Conservation (phyloP, 2,888 invertebrate genomes). For the Leptogaster cylindrica region DNA sequence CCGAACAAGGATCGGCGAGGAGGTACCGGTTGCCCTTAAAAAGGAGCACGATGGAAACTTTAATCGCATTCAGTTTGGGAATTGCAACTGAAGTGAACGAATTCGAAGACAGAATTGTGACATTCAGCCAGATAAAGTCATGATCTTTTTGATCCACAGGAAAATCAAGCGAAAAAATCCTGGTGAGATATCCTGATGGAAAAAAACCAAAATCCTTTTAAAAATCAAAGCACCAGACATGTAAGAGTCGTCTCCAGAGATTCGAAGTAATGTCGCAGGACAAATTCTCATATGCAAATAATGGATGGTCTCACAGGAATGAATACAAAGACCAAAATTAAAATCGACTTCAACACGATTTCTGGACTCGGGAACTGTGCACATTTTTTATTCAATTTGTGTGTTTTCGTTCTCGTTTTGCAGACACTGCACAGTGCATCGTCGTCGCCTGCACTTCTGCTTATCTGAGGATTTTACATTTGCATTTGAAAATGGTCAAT, state of each 20-base stretch:
- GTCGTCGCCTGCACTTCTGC: too few relatives aligned
- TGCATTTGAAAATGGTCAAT: too few relatives aligned
- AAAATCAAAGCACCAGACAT: not conserved
- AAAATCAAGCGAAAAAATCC: constrained; percentile 19
- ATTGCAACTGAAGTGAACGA: constrained; percentile 19
- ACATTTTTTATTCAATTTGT: not conserved
- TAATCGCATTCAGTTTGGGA: constrained; percentile 24
- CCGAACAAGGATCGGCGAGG: not conserved
- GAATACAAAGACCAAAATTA: constrained; percentile 30
- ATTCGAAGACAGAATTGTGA: not conserved
- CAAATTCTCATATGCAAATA: constrained; percentile 21
- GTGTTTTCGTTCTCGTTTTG: too few relatives aligned
- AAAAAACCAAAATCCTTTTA: constrained; percentile 1
- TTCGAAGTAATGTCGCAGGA: not conserved
- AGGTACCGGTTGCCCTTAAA: not conserved
- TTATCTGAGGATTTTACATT: too few relatives aligned
- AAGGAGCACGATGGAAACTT: constrained; percentile 13
- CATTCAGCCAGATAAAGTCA: constrained; percentile 1
- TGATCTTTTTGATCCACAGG: not conserved
- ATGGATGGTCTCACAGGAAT: constrained; percentile 15
- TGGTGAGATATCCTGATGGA: not conserved
- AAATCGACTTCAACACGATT: constrained; percentile 24
- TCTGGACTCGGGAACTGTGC: not conserved
- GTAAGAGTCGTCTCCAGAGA: constrained; percentile 14
- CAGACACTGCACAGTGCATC: too few relatives aligned